Evolutionary conservation across 2,797 vertebrate genomes (phyloP).

Genomic region (Myiothlypis chrysogaster): DNA sequence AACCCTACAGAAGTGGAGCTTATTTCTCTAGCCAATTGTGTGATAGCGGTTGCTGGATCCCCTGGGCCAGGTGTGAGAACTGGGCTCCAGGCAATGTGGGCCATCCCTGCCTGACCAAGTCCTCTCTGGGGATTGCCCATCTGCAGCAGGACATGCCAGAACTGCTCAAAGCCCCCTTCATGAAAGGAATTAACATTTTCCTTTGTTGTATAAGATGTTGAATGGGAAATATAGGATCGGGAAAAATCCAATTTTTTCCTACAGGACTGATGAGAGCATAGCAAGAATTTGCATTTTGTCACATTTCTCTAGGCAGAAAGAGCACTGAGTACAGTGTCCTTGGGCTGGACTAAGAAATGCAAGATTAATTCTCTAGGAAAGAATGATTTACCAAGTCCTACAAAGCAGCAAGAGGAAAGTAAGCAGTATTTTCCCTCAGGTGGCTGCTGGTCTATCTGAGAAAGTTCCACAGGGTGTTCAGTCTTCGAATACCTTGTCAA

Average conservation of each 20-base stretch:
- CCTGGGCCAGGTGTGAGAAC: background rate
- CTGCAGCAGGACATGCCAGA: background rate
- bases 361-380: background rate
- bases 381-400: background rate
- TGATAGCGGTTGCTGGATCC: background rate
- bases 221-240: background rate
- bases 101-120: background rate
- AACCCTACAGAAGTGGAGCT: background rate
- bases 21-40: background rate
- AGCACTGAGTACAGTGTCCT: background rate
- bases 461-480: background rate
- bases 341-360: background rate
- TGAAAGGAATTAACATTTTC: background rate
- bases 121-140: background rate
- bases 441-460: background rate
- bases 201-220: background rate
- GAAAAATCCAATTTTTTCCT: background rate
- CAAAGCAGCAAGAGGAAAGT: background rate
- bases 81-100: background rate
- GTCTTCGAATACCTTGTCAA: background rate
- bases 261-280: background rate
- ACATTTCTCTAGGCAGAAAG: background rate
- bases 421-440: background rate
- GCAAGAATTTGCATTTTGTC: background rate
- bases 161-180: background rate